Conservation (phyloP, 2,113 vertebrate genomes). For the Ciconia maguari region DNA sequence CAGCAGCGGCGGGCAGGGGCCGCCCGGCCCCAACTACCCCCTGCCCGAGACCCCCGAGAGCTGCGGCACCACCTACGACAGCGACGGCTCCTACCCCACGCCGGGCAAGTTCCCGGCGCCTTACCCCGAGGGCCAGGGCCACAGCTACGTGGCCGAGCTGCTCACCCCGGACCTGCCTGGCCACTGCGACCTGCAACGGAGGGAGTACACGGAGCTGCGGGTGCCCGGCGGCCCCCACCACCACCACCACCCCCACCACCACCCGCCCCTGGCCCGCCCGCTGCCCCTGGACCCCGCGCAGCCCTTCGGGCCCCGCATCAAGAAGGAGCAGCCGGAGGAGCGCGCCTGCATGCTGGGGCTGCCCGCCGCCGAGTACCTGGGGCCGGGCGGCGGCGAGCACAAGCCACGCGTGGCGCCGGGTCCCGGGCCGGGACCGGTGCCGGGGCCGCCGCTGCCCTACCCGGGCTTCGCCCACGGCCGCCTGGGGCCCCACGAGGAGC, state of each 20-base stretch:
- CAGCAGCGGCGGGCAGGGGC: constrained; percentile 57
- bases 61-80: constrained; percentile 78
- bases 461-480: constrained; percentile 65
- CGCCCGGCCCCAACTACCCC: constrained; percentile 72
- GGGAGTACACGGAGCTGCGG: constrained; percentile 83
- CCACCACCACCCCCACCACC: constrained; percentile 47
- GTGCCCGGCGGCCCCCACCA: constrained; percentile 55
- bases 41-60: constrained; percentile 90
- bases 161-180: constrained; percentile 75
- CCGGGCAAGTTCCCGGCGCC: constrained; percentile 50
- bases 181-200: constrained; percentile 56
- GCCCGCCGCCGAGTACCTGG: constrained; percentile 69
- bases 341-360: constrained; percentile 83
- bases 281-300: constrained; percentile 45
- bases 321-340: constrained; percentile 79
- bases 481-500: constrained; percentile 52
- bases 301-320: constrained; percentile 80
- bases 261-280: constrained; percentile 12
- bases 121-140: constrained; percentile 71
- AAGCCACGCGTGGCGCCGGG: constrained; percentile 61
- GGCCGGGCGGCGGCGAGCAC: constrained; percentile 66
- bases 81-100: constrained; percentile 74
- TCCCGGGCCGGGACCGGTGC: constrained; percentile 1
- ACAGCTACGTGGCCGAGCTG: constrained; percentile 88
- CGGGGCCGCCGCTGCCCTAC: constrained; percentile 51